phyloP scores from a whole-genome alignment of 23 tunicate species.

The Halocynthia aurantium region DNA sequence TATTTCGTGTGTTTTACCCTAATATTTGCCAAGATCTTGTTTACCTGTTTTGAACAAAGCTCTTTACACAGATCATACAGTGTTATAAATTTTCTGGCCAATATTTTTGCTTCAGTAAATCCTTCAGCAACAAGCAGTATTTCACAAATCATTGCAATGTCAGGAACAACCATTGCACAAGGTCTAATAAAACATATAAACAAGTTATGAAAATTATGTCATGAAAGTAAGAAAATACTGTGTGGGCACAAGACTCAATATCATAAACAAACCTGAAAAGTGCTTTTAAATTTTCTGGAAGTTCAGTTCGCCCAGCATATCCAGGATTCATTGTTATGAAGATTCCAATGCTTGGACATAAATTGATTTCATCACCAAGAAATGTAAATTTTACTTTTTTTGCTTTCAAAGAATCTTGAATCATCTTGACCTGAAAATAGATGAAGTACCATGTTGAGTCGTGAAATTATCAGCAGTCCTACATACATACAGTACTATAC shows the following conservation, averaged over 20 bases:
- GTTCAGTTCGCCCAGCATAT: constrained; percentile 92
- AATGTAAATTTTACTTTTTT: constrained; percentile 78
- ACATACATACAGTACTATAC: background rate
- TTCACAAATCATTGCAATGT: constrained; percentile 85
- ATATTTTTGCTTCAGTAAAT: constrained; percentile 73
- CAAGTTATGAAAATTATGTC: background rate
- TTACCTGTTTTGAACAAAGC: constrained; percentile 84
- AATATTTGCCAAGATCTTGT: background rate
- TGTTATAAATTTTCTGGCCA: constrained; percentile 86
- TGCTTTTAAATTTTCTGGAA: constrained; percentile 89
- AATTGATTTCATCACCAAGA: constrained; percentile 70
- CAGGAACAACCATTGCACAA: constrained; percentile 96
- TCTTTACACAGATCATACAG: constrained; percentile 86
- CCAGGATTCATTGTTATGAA: constrained; percentile 98
- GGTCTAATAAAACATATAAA: constrained; percentile 44
- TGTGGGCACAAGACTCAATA: background rate
- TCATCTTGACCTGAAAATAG: constrained; percentile 75
- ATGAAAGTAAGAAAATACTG: background rate
- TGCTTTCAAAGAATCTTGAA: constrained; percentile 77
- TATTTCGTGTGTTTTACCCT: background rate
- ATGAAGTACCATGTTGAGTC: background rate
- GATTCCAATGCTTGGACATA: constrained; percentile 84
- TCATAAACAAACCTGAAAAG: constrained; percentile 55
- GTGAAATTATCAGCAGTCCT: background rate
- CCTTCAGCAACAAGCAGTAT: constrained; percentile 90